Conservation (phyloP, 2,888 invertebrate genomes). For the Anodontia alba region DNA sequence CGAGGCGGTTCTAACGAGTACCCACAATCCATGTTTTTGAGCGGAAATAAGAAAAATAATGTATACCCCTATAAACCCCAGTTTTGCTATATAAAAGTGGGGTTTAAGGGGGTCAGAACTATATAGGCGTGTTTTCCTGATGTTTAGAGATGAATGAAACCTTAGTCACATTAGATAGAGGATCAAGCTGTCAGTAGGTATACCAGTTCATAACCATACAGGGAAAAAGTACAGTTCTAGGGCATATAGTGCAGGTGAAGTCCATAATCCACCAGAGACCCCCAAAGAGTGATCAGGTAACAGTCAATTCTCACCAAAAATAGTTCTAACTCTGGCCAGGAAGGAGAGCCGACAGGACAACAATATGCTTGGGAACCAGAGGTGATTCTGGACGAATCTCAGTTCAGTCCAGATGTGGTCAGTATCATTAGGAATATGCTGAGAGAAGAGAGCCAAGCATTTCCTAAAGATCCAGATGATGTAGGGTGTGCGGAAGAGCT, state of each 20-base stretch:
- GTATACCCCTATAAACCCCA: too few relatives aligned
- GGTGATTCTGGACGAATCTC: conserved; percentile 1
- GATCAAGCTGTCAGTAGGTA: background rate
- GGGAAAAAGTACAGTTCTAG: background rate
- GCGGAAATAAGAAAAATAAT: too few relatives aligned
- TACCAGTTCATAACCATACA: conserved; percentile 18
- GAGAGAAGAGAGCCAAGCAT: conserved; percentile 42
- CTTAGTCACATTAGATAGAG: conserved; percentile 14
- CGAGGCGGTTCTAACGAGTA: too few relatives aligned
- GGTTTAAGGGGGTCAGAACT: too few relatives aligned
- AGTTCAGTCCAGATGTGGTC: conserved; percentile 26
- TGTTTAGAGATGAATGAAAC: conserved; percentile 19
- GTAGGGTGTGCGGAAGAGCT: conserved; percentile 44
- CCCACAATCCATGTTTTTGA: too few relatives aligned
- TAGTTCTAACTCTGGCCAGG: background rate
- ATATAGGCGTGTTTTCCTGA: too few relatives aligned
- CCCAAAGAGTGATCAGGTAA: background rate
- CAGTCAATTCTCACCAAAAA: background rate
- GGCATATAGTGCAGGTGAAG: conserved; percentile 13
- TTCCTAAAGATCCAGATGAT: conserved; percentile 51
- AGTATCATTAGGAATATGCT: too few relatives aligned
- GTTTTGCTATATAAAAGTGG: too few relatives aligned
- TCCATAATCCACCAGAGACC: conserved; percentile 22
- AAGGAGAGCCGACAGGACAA: background rate
- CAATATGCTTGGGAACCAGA: conserved; percentile 27